Percentiles rank a stretch among this genome's conserved stretches.
These are phyloP conservation scores for Aporrectodea caliginosa DNA, from an alignment of 1,140 invertebrate species.

Conservation along the genomic window DNA sequence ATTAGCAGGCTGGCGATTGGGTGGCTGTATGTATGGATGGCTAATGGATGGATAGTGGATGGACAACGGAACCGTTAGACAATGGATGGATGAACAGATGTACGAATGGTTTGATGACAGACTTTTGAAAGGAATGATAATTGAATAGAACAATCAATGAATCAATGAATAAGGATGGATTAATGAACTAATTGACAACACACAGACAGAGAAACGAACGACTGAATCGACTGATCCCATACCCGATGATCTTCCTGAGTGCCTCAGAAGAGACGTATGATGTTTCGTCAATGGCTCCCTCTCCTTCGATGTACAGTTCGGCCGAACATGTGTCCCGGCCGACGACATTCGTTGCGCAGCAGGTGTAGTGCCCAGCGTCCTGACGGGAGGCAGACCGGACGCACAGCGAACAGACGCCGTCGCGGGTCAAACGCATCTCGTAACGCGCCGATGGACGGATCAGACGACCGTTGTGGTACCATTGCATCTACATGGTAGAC, in stretches of 20 bases:
- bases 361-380: constrained; percentile 71
- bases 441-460: constrained; percentile 74
- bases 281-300: constrained; percentile 50
- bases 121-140: no score
- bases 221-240: no score
- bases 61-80: no score
- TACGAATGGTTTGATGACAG: no score
- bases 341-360: constrained; percentile 48
- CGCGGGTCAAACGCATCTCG: constrained; percentile 75
- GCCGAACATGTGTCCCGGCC: constrained; percentile 51
- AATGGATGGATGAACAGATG: no score
- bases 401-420: constrained; percentile 71
- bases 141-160: no score
- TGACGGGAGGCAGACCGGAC: constrained; percentile 79
- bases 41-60: no score
- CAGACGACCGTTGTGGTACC: constrained; percentile 89
- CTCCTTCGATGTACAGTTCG: constrained; percentile 46
- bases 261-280: constrained; percentile 53
- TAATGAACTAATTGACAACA: no score
- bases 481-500: constrained; percentile 73
- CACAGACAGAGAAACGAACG: no score
- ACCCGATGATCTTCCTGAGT: constrained; percentile 33
- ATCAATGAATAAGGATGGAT: no score
- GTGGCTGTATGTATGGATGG: no score
- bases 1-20: no score